phyloP scores from a whole-genome alignment of 2,888 invertebrate species.

The Tortrix viridana region DNA sequence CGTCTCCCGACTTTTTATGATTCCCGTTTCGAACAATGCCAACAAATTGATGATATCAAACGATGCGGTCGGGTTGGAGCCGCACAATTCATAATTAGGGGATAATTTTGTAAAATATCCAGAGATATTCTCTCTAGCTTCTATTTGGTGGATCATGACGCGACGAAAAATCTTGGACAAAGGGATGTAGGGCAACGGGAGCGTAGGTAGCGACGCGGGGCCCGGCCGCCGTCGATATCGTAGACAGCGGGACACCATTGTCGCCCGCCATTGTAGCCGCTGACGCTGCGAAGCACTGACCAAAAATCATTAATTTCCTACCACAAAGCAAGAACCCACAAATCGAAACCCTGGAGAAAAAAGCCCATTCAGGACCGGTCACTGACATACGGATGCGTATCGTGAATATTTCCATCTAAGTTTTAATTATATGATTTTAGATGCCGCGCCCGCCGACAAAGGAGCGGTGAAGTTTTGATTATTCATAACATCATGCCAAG shows the following conservation, averaged over 20 bases:
- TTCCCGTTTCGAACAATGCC: conserved; percentile 43
- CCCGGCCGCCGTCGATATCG: conserved; percentile 76
- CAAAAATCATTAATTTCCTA: conserved; percentile 84
- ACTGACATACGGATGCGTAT: conserved; percentile 66
- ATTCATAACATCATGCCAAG: conserved; percentile 20
- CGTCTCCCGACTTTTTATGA: neutral
- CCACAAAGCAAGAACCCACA: conserved; percentile 83
- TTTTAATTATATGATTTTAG: conserved; percentile 70
- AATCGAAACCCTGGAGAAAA: conserved; percentile 77
- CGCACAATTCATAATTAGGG: conserved; percentile 60
- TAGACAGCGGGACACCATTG: conserved; percentile 83
- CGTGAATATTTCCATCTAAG: conserved; percentile 65
- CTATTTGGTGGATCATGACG: conserved; percentile 66
- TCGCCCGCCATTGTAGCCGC: conserved; percentile 70
- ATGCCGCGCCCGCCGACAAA: conserved; percentile 46
- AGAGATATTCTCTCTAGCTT: conserved; percentile 67
- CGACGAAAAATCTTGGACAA: conserved; percentile 75
- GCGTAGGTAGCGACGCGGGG: conserved; percentile 71
- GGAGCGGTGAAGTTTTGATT: conserved; percentile 32
- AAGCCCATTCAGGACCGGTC: conserved; percentile 76
- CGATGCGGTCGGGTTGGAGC: conserved; percentile 37
- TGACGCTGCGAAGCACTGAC: conserved; percentile 75
- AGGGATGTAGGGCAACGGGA: conserved; percentile 63
- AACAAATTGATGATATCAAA: conserved; percentile 55
- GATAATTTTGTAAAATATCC: conserved; percentile 63